phyloP scores from a whole-genome alignment of 2,797 vertebrate genomes.

The Rhabdomys pumilio region DNA sequence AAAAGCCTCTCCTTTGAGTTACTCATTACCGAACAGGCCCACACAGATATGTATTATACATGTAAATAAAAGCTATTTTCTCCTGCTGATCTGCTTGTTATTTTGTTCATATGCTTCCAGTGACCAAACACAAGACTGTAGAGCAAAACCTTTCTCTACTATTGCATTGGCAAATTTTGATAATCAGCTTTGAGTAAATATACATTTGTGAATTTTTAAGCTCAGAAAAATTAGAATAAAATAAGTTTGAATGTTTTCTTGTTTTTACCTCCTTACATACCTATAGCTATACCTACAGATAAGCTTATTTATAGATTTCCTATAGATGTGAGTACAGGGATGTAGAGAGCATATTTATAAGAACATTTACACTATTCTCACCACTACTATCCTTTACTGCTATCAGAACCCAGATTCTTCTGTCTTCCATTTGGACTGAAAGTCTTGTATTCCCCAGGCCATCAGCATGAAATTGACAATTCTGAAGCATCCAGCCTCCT shows the following conservation, averaged over 20 bases:
- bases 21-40: background rate
- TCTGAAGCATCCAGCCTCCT: too few relatives aligned
- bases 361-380: background rate
- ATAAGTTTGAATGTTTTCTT: background rate
- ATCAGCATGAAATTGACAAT: background rate
- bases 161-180: constrained; percentile 7
- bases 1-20: background rate
- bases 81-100: constrained; percentile 22
- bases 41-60: background rate
- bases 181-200: constrained; percentile 12
- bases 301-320: background rate
- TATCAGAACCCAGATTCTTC: background rate
- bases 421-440: background rate
- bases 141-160: constrained; percentile 15
- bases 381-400: background rate
- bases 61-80: background rate
- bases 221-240: background rate
- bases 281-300: background rate
- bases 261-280: background rate
- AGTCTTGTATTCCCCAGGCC: background rate
- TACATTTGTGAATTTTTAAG: constrained; percentile 31
- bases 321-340: background rate
- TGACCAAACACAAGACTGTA: background rate
- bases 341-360: background rate
- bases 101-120: background rate